Evolutionary conservation across 2,797 vertebrate species (phyloP).

Genomic region (Enteromius radiatus): DNA sequence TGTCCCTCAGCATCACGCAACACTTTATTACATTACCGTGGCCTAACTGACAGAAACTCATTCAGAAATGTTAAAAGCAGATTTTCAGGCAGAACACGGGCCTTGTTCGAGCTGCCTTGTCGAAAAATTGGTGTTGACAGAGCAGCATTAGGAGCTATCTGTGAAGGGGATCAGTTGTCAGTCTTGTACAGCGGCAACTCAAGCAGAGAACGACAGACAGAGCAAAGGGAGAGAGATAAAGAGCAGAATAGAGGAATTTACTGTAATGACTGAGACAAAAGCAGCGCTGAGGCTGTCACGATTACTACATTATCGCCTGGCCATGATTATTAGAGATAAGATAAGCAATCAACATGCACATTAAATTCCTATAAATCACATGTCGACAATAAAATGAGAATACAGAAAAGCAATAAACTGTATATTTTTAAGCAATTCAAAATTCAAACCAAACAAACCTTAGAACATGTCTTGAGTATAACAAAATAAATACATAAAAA

Average conservation of each 20-base stretch:
- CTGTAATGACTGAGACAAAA: slow-evolving; percentile 40
- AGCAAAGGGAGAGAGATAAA: slow-evolving; percentile 40
- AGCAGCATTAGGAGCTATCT: slow-evolving; percentile 70
- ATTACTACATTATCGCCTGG: not conserved
- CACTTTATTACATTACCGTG: slow-evolving; percentile 64
- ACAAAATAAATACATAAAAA: not conserved
- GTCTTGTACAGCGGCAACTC: slow-evolving; percentile 65
- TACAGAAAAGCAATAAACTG: not conserved
- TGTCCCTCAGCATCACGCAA: slow-evolving; percentile 44
- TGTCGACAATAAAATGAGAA: not conserved
- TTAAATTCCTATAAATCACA: not conserved
- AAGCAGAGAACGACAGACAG: slow-evolving; percentile 39
- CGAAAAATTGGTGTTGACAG: slow-evolving; percentile 75
- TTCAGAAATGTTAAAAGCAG: slow-evolving; percentile 53
- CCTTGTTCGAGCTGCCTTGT: slow-evolving; percentile 62
- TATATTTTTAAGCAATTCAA: not conserved
- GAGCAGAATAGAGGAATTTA: slow-evolving; percentile 42
- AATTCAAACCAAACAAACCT: not conserved
- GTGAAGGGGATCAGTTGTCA: slow-evolving; percentile 67
- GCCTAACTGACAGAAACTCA: slow-evolving; percentile 63
- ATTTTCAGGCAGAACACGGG: slow-evolving; percentile 51
- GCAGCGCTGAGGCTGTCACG: not conserved
- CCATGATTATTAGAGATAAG: not conserved
- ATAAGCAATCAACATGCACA: not conserved
- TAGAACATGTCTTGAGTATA: not conserved